Evolutionary conservation across 2,797 vertebrate genomes (phyloP), one percentile per base, ranked within the genome.

Genomic region (Sebastes steindachneri): DNA sequence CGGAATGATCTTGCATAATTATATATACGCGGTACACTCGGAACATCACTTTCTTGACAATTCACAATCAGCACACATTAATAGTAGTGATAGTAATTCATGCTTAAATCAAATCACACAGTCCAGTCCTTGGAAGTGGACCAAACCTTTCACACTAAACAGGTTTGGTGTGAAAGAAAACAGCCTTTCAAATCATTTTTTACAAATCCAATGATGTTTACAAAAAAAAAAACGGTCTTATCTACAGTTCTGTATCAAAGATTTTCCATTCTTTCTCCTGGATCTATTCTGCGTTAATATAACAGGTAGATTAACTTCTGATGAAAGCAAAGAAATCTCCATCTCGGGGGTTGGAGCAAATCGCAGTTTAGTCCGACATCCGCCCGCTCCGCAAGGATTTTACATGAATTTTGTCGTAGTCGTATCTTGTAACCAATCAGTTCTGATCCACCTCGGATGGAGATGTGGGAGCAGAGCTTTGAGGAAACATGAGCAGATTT

Each of bases 401-500:
- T 31, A 71, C 55, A 78, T 63, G 5, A 3, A 25, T 37, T 74
- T 26, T 26, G 28, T 26, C 8, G 45, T 3, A 17, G 64, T 79
- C 71, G 15, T 17, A 57, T 64, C 51, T 48, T 14, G 28, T 64
- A 51, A 54, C 51, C 51, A 25, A 17, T 80, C 74, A 69, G 73
- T 78, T 68, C 35, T 7, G 60, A 77, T 71, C 73, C 70, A 25
- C 41, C 64, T 82, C 64, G 11, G 73, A 69, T 12, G 57, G 35
- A 3, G 76, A 75, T 1, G 28, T 1, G 7, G 28, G 78, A 71
- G 48, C 64, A 21, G 41, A 63, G 73, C 74, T 82, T 57, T 72
- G 35, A 64, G 64, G 74, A 51, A 63, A 63, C 7, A n/a, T 3
- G 79, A 83, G 69, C 67, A 68, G 37, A 83, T 85, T 79, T 74